These are phyloP conservation scores for Tubulanus polymorphus DNA, from an alignment of 2,888 invertebrate genomes.

Conservation along the genomic window DNA sequence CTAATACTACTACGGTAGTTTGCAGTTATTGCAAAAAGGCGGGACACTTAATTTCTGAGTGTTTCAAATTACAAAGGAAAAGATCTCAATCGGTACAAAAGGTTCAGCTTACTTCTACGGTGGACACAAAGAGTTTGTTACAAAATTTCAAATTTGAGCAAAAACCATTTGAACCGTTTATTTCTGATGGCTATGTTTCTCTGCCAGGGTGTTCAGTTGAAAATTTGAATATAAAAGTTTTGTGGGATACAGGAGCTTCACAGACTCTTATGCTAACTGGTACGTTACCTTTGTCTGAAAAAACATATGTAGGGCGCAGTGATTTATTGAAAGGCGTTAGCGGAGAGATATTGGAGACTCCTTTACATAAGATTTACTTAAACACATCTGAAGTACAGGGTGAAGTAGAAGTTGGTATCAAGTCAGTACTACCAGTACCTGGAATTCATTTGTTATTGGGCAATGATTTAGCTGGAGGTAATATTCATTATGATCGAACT, in stretches of 20 bases:
- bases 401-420: constrained; percentile 16
- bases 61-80: constrained; percentile 13
- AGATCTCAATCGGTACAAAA: no score
- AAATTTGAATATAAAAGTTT: constrained; percentile 11
- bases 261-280: constrained; percentile 18
- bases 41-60: constrained; percentile 15
- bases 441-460: constrained; percentile 18
- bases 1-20: neutral
- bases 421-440: constrained; percentile 12
- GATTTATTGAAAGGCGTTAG: constrained; percentile 19
- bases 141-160: no score
- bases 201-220: neutral
- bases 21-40: constrained; percentile 11
- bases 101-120: no score
- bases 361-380: constrained; percentile 13
- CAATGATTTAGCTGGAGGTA: constrained; percentile 16
- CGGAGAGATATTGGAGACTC: constrained; percentile 14
- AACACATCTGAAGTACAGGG: constrained; percentile 13
- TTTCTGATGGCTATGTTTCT: constrained; percentile 17
- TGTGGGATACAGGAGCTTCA: constrained; percentile 19
- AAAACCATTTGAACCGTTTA: constrained; percentile 18
- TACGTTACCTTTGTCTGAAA: constrained; percentile 13
- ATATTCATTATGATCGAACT: constrained; percentile 10
- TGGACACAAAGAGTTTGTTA: no score
- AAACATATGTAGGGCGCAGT: constrained; percentile 9